These are phyloP conservation scores for Ormyrus rosae DNA, from an alignment of 2,888 invertebrate genomes.

Conservation along the genomic window DNA sequence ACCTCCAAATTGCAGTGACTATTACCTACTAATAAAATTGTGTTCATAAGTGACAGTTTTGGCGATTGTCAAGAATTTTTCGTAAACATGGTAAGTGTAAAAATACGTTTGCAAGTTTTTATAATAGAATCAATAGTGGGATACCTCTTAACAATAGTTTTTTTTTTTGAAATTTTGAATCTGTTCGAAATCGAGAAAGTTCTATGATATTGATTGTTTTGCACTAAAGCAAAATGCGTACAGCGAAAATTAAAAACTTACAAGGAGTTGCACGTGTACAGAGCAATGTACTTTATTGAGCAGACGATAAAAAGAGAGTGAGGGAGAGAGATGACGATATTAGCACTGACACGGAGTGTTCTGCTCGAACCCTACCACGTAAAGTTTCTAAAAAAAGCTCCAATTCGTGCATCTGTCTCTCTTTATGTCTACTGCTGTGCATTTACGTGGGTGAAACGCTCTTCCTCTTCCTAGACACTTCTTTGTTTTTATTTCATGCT, in stretches of 20 bases:
- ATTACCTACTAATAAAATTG: neutral
- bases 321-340: neutral
- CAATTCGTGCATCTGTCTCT: neutral
- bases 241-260: neutral
- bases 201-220: neutral
- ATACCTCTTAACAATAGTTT: too few relatives aligned
- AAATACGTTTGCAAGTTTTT: neutral
- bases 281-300: neutral
- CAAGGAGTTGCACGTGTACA: neutral
- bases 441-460: slow-evolving; percentile 16
- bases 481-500: neutral
- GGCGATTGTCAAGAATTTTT: neutral
- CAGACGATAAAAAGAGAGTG: slow-evolving; percentile 14
- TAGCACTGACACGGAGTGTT: too few relatives aligned
- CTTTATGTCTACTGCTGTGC: slow-evolving; percentile 10
- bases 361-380: neutral
- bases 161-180: too few relatives aligned
- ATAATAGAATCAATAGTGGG: neutral
- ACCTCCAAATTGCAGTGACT: too few relatives aligned
- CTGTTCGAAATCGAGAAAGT: too few relatives aligned
- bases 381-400: slow-evolving; percentile 29
- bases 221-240: neutral
- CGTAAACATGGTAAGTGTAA: slow-evolving; percentile 34
- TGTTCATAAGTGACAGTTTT: neutral
- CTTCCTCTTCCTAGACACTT: slow-evolving; percentile 14